Percentiles rank a stretch among this genome's conserved stretches.
phyloP scores from a whole-genome alignment of 2,113 vertebrate species.

The Oxyruncus cristatus region DNA sequence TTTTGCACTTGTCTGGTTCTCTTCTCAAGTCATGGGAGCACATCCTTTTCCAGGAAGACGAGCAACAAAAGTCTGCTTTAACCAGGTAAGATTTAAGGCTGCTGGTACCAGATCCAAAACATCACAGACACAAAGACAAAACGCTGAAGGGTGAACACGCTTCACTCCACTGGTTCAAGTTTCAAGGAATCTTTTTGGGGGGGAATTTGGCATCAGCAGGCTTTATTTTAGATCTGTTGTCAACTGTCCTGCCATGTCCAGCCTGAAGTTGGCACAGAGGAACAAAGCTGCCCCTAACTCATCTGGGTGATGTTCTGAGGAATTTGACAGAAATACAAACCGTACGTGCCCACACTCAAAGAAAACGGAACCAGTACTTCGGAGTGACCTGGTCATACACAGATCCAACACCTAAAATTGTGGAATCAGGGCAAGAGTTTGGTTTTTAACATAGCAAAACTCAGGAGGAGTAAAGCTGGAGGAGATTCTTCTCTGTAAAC shows the following conservation, averaged over 20 bases:
- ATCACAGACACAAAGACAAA: not conserved
- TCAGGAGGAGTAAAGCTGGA: not conserved
- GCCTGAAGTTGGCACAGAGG: not conserved
- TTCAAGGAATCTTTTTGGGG: not conserved
- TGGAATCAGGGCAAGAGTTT: not conserved
- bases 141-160: not conserved
- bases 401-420: not conserved
- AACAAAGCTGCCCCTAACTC: not conserved
- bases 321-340: not conserved
- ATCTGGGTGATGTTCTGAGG: not conserved
- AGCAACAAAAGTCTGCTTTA: not conserved
- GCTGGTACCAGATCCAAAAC: not conserved
- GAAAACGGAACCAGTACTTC: not conserved
- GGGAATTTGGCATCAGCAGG: not conserved
- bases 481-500: conserved; percentile 1
- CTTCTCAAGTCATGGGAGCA: not conserved
- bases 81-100: not conserved
- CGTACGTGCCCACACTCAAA: not conserved
- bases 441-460: not conserved
- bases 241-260: not conserved
- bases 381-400: not conserved
- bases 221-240: not conserved
- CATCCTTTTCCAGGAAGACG: conserved; percentile 17
- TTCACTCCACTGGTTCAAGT: not conserved
- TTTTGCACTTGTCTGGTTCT: conserved; percentile 1